Percentiles rank a stretch among this genome's conserved stretches.
These are phyloP conservation scores for Dicyrtomina minuta DNA, from an alignment of 2,888 invertebrate species.

Conservation along the genomic window DNA sequence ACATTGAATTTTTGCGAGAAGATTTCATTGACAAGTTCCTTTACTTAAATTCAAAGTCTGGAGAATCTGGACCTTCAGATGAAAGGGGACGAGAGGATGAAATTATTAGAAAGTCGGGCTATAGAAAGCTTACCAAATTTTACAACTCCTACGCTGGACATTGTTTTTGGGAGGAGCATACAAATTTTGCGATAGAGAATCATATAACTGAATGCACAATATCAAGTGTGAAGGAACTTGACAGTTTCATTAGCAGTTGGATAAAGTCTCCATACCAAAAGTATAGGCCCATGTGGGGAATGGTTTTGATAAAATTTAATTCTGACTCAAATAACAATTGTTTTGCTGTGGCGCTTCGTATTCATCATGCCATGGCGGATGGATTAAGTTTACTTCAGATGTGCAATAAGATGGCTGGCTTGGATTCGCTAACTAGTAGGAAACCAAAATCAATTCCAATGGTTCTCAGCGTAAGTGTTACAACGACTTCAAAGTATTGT, in stretches of 20 bases:
- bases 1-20: conserved; percentile 2
- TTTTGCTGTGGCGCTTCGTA: conserved; percentile 17
- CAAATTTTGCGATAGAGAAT: neutral
- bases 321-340: neutral
- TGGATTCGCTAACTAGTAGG: neutral
- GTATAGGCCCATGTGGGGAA: conserved; percentile 10
- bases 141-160: conserved; percentile 17
- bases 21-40: conserved; percentile 3
- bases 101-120: neutral
- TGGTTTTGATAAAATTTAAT: conserved; percentile 10
- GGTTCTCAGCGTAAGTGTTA: too few species aligned
- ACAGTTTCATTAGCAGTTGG: conserved; percentile 1
- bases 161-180: conserved; percentile 16
- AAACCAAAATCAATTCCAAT: neutral
- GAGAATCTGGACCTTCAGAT: too few species aligned
- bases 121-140: conserved; percentile 3
- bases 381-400: conserved; percentile 20
- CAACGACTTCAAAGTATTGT: too few species aligned
- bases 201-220: conserved; percentile 9
- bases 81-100: neutral
- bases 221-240: neutral
- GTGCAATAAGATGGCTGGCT: neutral
- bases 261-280: conserved; percentile 15
- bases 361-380: conserved; percentile 26
- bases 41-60: too few species aligned